These are phyloP conservation scores for Brachypodius melanocephalos DNA, from an alignment of 2,113 vertebrate species.

Conservation along the genomic window DNA sequence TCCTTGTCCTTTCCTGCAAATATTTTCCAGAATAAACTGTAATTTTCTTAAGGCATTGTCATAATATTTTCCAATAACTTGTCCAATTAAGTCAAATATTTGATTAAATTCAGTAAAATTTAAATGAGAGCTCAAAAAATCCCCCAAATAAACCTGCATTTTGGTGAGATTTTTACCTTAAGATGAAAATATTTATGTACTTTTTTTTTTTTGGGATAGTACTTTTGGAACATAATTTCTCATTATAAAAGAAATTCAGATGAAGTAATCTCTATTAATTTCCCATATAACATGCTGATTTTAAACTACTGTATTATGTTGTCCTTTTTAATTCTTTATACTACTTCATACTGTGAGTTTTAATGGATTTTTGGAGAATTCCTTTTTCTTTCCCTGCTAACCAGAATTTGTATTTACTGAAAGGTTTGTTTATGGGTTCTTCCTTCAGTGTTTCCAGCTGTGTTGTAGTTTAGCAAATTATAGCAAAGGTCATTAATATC, in stretches of 20 bases:
- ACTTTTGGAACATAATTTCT: conserved; percentile 48
- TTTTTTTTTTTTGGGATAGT: neutral
- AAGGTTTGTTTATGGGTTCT: conserved; percentile 54
- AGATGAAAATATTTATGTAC: neutral
- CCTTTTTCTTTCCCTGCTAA: conserved; percentile 42
- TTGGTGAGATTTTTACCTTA: neutral
- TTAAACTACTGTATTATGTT: conserved; percentile 57
- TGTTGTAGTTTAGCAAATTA: conserved; percentile 57
- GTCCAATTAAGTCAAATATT: neutral
- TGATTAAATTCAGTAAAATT: neutral
- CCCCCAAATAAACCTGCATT: neutral
- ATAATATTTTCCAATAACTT: neutral
- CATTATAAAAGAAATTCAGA: conserved; percentile 16
- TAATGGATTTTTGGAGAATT: conserved; percentile 64
- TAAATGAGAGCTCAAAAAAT: neutral
- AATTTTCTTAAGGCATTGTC: neutral
- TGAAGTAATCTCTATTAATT: conserved; percentile 40
- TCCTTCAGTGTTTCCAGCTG: conserved; percentile 66
- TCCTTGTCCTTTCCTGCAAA: neutral
- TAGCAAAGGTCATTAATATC: conserved; percentile 66
- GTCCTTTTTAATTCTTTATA: conserved; percentile 61
- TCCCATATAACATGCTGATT: conserved; percentile 57
- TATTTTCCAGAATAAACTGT: neutral
- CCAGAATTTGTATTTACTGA: conserved; percentile 60
- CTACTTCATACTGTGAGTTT: conserved; percentile 72